phyloP scores from a whole-genome alignment of 1,140 invertebrate genomes.

The Schlechtendalia chinensis region DNA sequence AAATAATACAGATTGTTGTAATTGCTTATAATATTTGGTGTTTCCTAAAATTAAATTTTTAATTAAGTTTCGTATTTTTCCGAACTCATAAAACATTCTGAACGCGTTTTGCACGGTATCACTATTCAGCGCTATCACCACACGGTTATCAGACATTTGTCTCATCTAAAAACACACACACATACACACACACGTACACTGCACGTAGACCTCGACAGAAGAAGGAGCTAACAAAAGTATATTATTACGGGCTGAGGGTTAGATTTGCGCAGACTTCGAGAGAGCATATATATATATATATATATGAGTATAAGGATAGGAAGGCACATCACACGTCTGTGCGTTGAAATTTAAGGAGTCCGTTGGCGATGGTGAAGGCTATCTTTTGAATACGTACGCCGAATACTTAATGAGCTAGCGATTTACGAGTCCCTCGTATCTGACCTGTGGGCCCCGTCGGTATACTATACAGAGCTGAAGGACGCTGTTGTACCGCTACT shows the following conservation, averaged over 20 bases:
- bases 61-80: background rate
- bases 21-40: constrained; percentile 9
- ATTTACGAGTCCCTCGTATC: constrained; percentile 35
- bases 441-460: constrained; percentile 3
- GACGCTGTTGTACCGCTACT: background rate
- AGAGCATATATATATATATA: background rate
- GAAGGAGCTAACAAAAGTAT: background rate
- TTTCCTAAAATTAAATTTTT: constrained; percentile 13
- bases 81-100: constrained; percentile 12
- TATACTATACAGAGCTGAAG: background rate
- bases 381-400: constrained; percentile 40
- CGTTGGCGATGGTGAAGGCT: constrained; percentile 15
- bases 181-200: background rate
- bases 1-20: background rate
- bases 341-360: constrained; percentile 46
- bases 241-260: background rate
- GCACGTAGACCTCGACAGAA: too few relatives aligned
- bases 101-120: background rate
- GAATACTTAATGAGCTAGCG: constrained; percentile 42
- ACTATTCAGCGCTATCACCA: background rate
- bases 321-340: constrained; percentile 35
- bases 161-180: background rate
- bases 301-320: too few relatives aligned
- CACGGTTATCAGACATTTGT: background rate
- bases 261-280: background rate